phyloP scores from a whole-genome alignment of 2,113 vertebrate genomes.

The Hippocampus zosterae region DNA sequence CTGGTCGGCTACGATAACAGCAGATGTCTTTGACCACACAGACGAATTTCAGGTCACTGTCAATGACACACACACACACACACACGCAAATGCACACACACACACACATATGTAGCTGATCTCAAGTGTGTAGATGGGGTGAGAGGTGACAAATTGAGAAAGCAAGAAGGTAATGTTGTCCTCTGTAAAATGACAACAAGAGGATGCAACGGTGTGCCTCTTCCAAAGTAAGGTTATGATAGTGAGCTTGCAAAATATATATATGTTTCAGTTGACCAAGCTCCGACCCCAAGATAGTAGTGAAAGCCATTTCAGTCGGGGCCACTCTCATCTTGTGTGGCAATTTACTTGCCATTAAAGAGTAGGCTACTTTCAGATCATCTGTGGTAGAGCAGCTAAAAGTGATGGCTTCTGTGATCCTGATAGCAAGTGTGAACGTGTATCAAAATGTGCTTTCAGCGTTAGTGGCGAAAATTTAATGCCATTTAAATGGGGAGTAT shows the following conservation, averaged over 20 bases:
- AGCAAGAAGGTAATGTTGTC: conserved; percentile 1
- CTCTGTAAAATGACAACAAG: conserved; percentile 6
- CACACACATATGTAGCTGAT: conserved; percentile 6
- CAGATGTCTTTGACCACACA: conserved; percentile 39
- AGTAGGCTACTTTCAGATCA: conserved; percentile 1
- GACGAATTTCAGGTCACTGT: conserved; percentile 43
- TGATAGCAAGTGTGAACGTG: not conserved
- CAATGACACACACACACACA: conserved; percentile 24
- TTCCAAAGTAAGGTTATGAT: conserved; percentile 37
- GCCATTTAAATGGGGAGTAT: not conserved
- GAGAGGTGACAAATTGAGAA: conserved; percentile 42
- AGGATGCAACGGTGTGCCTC: conserved; percentile 16
- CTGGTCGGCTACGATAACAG: conserved; percentile 46
- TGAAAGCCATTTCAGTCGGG: conserved; percentile 4
- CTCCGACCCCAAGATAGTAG: conserved; percentile 27
- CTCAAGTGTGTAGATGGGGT: conserved; percentile 13
- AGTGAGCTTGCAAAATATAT: conserved; percentile 10
- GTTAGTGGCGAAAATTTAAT: not conserved
- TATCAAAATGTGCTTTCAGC: not conserved
- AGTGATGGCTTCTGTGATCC: not conserved
- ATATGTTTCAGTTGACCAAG: conserved; percentile 26
- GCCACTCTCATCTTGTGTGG: not conserved
- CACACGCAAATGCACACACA: not conserved
- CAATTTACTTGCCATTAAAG: conserved; percentile 8
- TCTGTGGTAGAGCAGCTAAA: not conserved